phyloP scores from a whole-genome alignment of 2,113 vertebrate genomes.

The Stomatorhinus ivindoensis region DNA sequence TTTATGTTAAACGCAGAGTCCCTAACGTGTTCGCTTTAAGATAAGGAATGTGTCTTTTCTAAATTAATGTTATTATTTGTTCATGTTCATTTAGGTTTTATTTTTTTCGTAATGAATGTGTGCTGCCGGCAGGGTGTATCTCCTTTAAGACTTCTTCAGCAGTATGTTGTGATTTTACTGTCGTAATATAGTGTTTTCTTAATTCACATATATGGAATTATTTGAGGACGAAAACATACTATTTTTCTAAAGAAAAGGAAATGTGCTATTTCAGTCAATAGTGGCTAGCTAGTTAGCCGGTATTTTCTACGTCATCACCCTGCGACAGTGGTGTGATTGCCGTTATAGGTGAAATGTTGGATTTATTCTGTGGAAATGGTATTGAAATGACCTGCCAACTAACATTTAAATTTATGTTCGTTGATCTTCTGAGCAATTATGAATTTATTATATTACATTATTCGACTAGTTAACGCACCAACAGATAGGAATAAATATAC shows the following conservation, averaged over 20 bases:
- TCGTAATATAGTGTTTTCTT: background rate
- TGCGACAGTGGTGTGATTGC: background rate
- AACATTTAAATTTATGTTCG: background rate
- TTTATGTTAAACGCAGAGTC: background rate
- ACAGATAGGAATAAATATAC: background rate
- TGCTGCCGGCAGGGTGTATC: background rate
- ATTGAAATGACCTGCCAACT: background rate
- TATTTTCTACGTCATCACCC: background rate
- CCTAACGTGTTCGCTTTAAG: background rate
- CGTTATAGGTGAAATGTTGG: background rate
- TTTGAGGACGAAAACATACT: background rate
- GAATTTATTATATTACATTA: background rate
- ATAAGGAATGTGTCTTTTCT: background rate
- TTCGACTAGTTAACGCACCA: background rate
- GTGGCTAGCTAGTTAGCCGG: background rate
- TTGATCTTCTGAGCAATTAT: background rate
- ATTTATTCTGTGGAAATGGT: background rate
- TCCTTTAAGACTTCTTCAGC: background rate
- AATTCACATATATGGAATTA: background rate
- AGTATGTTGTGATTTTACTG: background rate
- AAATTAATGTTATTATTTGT: background rate
- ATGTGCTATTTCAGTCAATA: background rate
- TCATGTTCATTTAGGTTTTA: background rate
- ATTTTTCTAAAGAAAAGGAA: background rate
- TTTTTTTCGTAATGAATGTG: background rate